phyloP scores from a whole-genome alignment of 2,797 vertebrate species.

The Echiichthys vipera region DNA sequence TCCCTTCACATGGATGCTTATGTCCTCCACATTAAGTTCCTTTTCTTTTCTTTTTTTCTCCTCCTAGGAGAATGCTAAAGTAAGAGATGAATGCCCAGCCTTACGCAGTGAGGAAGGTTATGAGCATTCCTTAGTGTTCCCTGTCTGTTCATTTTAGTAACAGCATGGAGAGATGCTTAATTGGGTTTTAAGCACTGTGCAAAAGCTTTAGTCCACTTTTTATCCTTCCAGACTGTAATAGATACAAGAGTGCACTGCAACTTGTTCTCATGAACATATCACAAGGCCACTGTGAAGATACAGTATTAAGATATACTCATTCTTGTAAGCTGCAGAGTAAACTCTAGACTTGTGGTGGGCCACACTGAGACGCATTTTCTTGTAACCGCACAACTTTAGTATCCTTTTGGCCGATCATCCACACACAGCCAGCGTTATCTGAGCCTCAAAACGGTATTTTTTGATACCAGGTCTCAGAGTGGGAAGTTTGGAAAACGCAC shows the following conservation, averaged over 20 bases:
- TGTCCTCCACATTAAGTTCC: slow-evolving; percentile 12
- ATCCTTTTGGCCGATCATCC: too few species aligned
- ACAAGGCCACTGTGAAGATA: slow-evolving; percentile 4
- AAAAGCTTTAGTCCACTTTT: neutral
- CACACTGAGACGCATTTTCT: too few species aligned
- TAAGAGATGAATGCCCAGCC: slow-evolving; percentile 27
- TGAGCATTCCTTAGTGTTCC: slow-evolving; percentile 23
- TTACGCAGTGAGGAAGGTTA: slow-evolving; percentile 35
- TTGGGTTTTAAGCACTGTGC: slow-evolving; percentile 31
- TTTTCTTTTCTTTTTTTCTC: slow-evolving; percentile 34
- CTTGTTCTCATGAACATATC: slow-evolving; percentile 3
- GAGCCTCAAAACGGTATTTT: too few species aligned
- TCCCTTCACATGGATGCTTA: slow-evolving; percentile 22
- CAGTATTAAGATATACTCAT: neutral
- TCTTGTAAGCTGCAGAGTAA: too few species aligned
- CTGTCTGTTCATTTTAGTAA: slow-evolving; percentile 30
- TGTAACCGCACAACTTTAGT: too few species aligned
- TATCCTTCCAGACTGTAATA: neutral
- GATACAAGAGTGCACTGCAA: slow-evolving; percentile 4
- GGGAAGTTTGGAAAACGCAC: too few species aligned
- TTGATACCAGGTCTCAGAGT: too few species aligned
- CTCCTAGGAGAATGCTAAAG: slow-evolving; percentile 26
- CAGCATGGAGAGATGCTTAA: slow-evolving; percentile 33
- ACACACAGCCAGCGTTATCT: too few species aligned
- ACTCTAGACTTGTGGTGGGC: too few species aligned